Evolutionary conservation across 2,113 vertebrate species (phyloP).

Genomic region (Mirounga angustirostris): DNA sequence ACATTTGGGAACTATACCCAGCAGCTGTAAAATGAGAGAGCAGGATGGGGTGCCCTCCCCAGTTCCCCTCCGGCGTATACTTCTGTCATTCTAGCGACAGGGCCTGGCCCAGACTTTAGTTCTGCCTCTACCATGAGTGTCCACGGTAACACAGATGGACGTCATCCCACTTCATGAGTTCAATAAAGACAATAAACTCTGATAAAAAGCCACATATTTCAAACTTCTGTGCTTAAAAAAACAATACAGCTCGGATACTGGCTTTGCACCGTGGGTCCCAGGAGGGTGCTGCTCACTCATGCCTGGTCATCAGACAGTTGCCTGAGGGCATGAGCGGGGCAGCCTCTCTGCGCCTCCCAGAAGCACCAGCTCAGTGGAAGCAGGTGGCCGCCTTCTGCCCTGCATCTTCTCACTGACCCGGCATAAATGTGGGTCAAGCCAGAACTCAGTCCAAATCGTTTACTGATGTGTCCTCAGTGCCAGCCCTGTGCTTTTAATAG

Average conservation of each 20-base stretch:
- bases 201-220: background rate
- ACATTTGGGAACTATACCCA: background rate
- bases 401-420: background rate
- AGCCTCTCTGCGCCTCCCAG: background rate
- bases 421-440: background rate
- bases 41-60: background rate
- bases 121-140: background rate
- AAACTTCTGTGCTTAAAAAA: background rate
- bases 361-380: background rate
- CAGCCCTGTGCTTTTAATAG: background rate
- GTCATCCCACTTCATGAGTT: fast-evolving
- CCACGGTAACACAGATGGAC: background rate
- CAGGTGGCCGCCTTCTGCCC: background rate
- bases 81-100: background rate
- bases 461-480: background rate
- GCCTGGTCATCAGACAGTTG: background rate
- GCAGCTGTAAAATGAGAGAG: background rate
- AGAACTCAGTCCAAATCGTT: background rate
- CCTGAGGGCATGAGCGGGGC: fast-evolving
- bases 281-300: background rate
- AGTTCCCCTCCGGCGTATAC: fast-evolving
- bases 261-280: background rate
- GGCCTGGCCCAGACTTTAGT: background rate
- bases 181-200: background rate
- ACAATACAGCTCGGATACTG: background rate